phyloP scores from a whole-genome alignment of 1,140 invertebrate genomes.

The Telenomus remus region DNA sequence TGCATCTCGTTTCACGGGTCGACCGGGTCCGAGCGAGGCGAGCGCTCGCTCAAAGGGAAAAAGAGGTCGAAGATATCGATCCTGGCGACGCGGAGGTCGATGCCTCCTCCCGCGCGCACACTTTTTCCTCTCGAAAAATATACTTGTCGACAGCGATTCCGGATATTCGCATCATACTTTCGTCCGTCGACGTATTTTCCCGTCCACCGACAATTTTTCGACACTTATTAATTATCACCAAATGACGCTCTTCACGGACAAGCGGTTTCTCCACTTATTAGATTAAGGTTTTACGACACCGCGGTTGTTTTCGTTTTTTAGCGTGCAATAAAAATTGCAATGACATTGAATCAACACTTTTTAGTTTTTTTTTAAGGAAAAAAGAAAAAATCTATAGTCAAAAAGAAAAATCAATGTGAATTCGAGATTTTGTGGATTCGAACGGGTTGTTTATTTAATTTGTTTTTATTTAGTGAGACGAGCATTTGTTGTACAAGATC shows the following conservation, averaged over 20 bases:
- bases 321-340: too few species aligned
- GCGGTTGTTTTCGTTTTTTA: too few species aligned
- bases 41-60: constrained; percentile 38
- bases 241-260: too few species aligned
- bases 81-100: constrained; percentile 41
- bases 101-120: constrained; percentile 40
- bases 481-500: constrained; percentile 22
- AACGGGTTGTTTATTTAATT: not conserved
- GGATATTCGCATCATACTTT: constrained; percentile 21
- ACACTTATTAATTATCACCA: not conserved
- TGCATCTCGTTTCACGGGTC: constrained; percentile 40
- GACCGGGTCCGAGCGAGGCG: constrained; percentile 23
- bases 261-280: too few species aligned
- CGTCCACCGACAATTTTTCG: not conserved
- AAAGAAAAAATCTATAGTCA: too few species aligned
- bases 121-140: constrained; percentile 45
- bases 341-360: too few species aligned
- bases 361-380: too few species aligned
- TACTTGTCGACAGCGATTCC: constrained; percentile 37
- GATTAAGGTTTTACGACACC: too few species aligned
- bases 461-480: constrained; percentile 5
- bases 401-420: too few species aligned
- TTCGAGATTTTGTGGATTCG: too few species aligned
- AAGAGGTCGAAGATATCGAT: constrained; percentile 58
- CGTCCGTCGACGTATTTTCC: not conserved